phyloP scores from a whole-genome alignment of 2,113 vertebrate species.

The Melanotaenia duboulayi region DNA sequence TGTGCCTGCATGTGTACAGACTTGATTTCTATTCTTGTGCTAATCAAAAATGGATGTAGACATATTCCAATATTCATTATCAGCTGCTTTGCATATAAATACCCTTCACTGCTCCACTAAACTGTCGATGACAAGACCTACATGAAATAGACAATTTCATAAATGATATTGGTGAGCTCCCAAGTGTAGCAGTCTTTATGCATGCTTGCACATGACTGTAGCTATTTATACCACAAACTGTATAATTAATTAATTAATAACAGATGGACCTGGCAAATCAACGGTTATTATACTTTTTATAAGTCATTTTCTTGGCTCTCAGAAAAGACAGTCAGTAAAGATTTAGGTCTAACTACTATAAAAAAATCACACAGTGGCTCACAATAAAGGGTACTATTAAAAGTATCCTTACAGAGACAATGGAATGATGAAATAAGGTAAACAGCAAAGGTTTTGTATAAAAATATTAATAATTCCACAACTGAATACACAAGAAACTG shows the following conservation, averaged over 20 bases:
- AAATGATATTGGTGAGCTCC: neutral
- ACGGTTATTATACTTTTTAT: slow-evolving; percentile 3
- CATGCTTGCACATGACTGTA: neutral
- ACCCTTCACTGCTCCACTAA: slow-evolving; percentile 9
- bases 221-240: slow-evolving; percentile 27
- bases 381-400: neutral
- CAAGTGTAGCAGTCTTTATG: neutral
- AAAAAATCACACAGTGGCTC: slow-evolving; percentile 1
- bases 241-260: slow-evolving; percentile 33
- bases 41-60: slow-evolving; percentile 11
- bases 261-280: slow-evolving; percentile 40
- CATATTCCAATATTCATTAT: slow-evolving; percentile 8
- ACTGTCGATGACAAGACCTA: neutral
- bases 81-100: slow-evolving; percentile 25
- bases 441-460: neutral
- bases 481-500: neutral
- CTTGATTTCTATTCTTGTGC: neutral
- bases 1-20: neutral
- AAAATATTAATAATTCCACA: neutral
- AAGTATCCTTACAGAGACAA: neutral
- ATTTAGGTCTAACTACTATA: slow-evolving; percentile 9
- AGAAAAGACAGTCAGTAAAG: slow-evolving; percentile 15
- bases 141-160: slow-evolving; percentile 12
- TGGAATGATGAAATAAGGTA: neutral
- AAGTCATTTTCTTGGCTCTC: neutral